Conservation (phyloP, 2,113 vertebrate genomes). For the Acanthisitta chloris region DNA sequence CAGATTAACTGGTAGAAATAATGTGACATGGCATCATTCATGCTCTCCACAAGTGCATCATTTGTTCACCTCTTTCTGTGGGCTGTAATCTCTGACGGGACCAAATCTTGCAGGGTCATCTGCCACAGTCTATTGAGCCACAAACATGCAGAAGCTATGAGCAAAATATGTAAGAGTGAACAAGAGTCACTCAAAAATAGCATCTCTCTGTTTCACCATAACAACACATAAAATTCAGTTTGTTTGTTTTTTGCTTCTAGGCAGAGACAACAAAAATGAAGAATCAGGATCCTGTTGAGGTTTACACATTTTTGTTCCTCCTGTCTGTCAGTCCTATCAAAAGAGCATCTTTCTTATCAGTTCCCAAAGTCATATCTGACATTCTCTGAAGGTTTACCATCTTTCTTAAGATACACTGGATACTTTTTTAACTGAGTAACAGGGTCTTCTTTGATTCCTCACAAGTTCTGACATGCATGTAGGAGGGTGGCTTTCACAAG, state of each 20-base stretch:
- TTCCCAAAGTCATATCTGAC: background rate
- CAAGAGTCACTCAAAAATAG: background rate
- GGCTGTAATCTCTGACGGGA: background rate
- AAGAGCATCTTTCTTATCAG: background rate
- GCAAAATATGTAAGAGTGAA: background rate
- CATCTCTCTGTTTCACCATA: background rate
- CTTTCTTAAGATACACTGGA: background rate
- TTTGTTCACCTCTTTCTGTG: background rate
- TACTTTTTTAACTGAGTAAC: background rate
- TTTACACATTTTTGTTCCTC: background rate
- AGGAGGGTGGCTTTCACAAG: background rate
- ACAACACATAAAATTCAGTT: background rate
- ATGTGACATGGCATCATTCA: background rate
- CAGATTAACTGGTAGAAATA: background rate
- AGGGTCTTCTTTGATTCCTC: background rate
- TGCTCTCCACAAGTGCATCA: background rate
- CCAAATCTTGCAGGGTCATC: background rate
- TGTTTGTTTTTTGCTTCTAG: background rate
- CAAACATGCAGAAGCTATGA: background rate
- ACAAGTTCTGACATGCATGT: background rate
- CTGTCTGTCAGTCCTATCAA: background rate
- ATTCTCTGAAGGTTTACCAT: background rate
- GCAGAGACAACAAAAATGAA: background rate
- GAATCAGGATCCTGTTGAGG: background rate
- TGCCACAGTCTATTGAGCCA: background rate